phyloP scores from a whole-genome alignment of 2,888 invertebrate genomes.

The Amphipoea lucens region DNA sequence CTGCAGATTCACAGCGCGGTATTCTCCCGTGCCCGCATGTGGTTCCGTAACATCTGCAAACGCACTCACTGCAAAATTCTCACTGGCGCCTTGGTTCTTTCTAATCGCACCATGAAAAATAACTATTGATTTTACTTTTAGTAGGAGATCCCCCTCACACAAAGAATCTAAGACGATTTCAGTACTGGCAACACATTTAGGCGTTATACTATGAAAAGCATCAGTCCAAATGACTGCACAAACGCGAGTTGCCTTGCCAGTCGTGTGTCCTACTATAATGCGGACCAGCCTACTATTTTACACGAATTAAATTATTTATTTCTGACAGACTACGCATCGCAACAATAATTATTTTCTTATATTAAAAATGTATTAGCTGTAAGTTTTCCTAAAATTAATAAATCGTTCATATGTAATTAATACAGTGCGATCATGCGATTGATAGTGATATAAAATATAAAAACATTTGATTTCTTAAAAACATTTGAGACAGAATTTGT shows the following conservation, averaged over 20 bases:
- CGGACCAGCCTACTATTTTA: neutral
- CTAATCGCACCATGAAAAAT: neutral
- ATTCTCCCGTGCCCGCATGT: neutral
- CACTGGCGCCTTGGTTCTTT: neutral
- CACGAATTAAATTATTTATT: conserved; percentile 10
- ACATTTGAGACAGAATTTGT: conserved; percentile 4
- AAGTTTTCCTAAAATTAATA: no score
- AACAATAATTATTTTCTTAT: neutral
- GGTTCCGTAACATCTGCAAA: neutral
- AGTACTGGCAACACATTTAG: conserved; percentile 12
- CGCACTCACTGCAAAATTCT: neutral
- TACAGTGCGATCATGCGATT: conserved; percentile 29
- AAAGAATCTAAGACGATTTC: neutral
- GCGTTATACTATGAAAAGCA: neutral
- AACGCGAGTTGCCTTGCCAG: neutral
- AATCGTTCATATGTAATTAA: conserved; percentile 27
- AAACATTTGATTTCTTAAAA: conserved; percentile 6
- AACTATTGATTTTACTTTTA: neutral
- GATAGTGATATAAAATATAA: neutral
- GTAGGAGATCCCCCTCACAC: neutral
- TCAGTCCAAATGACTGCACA: neutral
- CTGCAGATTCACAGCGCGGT: neutral
- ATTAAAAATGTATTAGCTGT: no score
- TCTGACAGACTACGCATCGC: neutral
- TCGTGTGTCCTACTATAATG: neutral